Evolutionary conservation across 1,140 invertebrate species (phyloP), one percentile per base, ranked within the genome.

Genomic region (Caerostris extrusa): DNA sequence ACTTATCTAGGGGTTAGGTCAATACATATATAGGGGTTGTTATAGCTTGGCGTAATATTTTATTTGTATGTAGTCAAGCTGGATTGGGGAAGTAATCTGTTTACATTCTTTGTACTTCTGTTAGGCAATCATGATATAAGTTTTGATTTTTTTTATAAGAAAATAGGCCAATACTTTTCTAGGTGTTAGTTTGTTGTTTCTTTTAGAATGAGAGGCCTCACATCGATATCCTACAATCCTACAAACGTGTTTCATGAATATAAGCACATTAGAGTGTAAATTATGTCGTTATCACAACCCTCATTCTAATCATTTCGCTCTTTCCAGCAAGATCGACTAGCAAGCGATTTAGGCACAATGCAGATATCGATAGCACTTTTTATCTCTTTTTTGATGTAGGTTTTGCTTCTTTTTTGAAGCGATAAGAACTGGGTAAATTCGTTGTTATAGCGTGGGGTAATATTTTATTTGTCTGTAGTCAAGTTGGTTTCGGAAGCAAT

Each of bases 221-320:
- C 34, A 34, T 2, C 34, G 34, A 34, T 34, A 34, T 34, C 34
- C 34, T 34, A 34, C 34, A 34, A 2, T n/a, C n/a, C n/a, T n/a
- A 34, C 34, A 2, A 34, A 34, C 34, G 34, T 34, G 34, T 34
- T 34, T 34, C 2, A 2, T 34, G 34, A 34, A 34, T 34, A 34
- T 34, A 34, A 34, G 34, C 34, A 34, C 34, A 34, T 34, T 34
- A 34, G 34, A 34, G 2, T 34, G 34, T 34, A 34, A 34, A 34
- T 34, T 2, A 34, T 34, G 34, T 34, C 34, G 34, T 34, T 34
- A 34, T 34, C 34, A 34, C 2, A 34, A 34, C 71, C 56, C n/a
- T 19, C n/a, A 61, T 19, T 61, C 64, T 90, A 90, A 90, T 90
- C 69, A 69, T 90, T 77, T 77, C 64, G 14, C 53, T 57, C 19